Evolutionary conservation across 2,797 vertebrate genomes (phyloP), one percentile per base, ranked within the genome.

Genomic region (Labroides dimidiatus): DNA sequence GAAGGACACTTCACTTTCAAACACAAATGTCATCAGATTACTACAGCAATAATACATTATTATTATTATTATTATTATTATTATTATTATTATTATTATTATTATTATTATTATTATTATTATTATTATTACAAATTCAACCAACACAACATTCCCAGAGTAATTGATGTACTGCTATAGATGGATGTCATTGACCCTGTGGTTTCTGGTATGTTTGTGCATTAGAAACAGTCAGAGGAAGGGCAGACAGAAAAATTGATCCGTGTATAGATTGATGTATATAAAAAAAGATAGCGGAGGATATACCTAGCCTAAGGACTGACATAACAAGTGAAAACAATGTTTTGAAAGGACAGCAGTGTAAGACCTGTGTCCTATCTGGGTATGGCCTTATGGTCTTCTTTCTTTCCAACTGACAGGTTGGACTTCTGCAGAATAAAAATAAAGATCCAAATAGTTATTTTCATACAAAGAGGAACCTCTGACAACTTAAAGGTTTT

Each of bases 171-270:
- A 14, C 37, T 39, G 37, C 37, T 39, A 14, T 14, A 12, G 37
- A 12, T 12, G 2, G 13, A 12, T 13, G 30, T 47, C 41, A 43
- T 20, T 71, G 59, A 23, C 21, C 3, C 4, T 10, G 3, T 7
- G 16, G 43, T 20, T 33, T 48, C 42, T 24, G 20, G 8, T 41
- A 1, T 20, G n/a, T 33, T 36, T 20, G 30, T 63, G 15, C 21
- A 19, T 27, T 17, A 50, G 37, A 13, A 10, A 21, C 14, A 45
- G 36, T 14, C 30, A 43, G 12, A 48, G 4, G 45, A 17, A 37
- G 37, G 47, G 5, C 45, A 49, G 17, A 67, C 30, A 43, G 24
- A 33, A n/a, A 44, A 23, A 68, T 59, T 11, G 24, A 19, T 36
- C 6, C 1, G 8, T 33, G 30, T 33, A 33, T 33, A 33, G 16